A percentile compares a stretch with the other conserved stretches of the same genome.
Evolutionary conservation across 2,888 invertebrate species (phyloP).

Genomic region (Agapetus fuscipes): DNA sequence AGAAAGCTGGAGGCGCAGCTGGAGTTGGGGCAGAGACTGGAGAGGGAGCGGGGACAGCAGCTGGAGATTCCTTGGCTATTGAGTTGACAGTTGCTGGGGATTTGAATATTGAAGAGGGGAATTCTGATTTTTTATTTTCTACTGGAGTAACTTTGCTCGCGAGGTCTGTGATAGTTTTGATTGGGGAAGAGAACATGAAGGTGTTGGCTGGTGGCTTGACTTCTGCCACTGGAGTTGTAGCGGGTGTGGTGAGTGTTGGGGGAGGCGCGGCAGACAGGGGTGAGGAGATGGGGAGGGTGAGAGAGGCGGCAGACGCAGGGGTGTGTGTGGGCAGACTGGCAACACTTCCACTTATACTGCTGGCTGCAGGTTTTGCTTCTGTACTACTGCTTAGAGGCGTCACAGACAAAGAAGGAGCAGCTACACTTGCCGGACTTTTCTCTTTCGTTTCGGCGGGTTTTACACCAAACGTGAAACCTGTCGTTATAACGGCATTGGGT

Average conservation of each 20-base stretch:
- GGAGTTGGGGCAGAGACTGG: background rate
- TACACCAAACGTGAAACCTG: no score
- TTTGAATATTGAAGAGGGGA: no score
- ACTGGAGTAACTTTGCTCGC: no score
- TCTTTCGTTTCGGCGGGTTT: background rate
- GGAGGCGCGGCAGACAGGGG: background rate
- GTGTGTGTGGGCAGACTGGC: background rate
- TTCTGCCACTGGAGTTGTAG: background rate
- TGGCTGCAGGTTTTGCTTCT: background rate
- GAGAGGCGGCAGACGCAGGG: background rate
- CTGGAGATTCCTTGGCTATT: background rate
- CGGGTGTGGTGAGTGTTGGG: background rate
- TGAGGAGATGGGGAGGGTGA: background rate
- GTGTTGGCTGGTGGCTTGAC: conserved; percentile 1
- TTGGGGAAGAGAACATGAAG: no score
- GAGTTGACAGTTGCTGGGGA: no score
- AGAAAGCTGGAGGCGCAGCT: conserved; percentile 12
- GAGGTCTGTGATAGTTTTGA: no score
- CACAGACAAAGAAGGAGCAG: conserved; percentile 9
- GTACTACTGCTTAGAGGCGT: background rate
- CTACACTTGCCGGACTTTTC: conserved; percentile 6
- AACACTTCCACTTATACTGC: background rate
- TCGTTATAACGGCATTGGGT: no score
- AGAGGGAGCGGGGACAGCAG: background rate
- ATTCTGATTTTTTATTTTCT: no score